phyloP scores from a whole-genome alignment of 2,113 vertebrate species.

The Lota lota region DNA sequence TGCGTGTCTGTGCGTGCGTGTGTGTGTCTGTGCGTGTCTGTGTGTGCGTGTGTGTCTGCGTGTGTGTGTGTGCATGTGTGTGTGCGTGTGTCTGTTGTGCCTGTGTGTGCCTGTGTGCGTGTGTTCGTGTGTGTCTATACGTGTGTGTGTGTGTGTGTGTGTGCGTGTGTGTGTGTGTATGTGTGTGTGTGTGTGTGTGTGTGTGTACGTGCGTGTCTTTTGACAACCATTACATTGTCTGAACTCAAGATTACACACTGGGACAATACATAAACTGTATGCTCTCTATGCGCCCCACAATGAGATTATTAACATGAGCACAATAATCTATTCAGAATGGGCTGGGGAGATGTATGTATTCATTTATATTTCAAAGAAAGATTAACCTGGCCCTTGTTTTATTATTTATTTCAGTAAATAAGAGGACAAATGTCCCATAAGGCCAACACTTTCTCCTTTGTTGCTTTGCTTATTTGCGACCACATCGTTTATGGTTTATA shows the following conservation, averaged over 20 bases:
- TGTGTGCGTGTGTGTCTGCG: conserved; percentile 9
- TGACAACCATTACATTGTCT: too few relatives aligned
- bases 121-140: neutral
- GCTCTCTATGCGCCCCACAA: neutral
- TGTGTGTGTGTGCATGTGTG: too few relatives aligned
- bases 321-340: neutral
- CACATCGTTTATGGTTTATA: too few relatives aligned
- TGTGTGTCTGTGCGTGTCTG: neutral
- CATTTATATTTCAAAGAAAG: neutral
- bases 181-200: neutral
- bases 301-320: neutral
- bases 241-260: too few relatives aligned
- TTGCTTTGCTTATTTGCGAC: too few relatives aligned
- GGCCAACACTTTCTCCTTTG: too few relatives aligned
- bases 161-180: neutral
- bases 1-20: too few relatives aligned
- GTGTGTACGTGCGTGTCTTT: too few relatives aligned
- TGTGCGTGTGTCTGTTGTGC: neutral
- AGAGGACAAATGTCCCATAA: too few relatives aligned
- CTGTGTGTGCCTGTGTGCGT: conserved; percentile 9
- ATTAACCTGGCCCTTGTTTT: too few relatives aligned
- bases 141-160: neutral
- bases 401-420: too few relatives aligned
- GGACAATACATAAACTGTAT: too few relatives aligned
- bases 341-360: neutral